A percentile compares a stretch with the other conserved stretches of the same genome.
Evolutionary conservation across 2,113 vertebrate species (phyloP).

Genomic region (Falco punctatus): DNA sequence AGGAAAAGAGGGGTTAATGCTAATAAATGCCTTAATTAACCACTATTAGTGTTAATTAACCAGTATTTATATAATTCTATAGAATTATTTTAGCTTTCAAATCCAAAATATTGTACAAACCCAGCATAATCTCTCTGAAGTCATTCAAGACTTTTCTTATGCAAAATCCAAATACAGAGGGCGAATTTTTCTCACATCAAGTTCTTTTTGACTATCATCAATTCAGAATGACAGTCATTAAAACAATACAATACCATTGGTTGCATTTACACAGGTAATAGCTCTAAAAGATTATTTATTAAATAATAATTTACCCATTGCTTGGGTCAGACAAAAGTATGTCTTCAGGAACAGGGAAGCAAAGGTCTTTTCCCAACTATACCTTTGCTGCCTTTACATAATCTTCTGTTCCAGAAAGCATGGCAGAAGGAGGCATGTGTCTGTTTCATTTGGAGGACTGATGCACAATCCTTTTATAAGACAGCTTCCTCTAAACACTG

Average conservation of each 20-base stretch:
- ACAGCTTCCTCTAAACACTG: neutral
- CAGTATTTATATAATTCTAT: neutral
- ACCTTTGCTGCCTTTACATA: neutral
- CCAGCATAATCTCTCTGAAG: neutral
- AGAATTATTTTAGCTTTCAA: neutral
- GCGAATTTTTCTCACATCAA: neutral
- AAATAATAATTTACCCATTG: neutral
- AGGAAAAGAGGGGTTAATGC: neutral
- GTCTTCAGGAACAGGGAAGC: neutral
- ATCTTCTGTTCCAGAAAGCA: neutral
- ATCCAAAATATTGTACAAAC: neutral
- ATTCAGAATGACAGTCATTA: neutral
- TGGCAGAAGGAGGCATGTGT: accelerated
- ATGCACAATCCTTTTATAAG: neutral
- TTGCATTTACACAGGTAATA: neutral
- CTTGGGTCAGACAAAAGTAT: neutral
- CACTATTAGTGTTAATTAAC: neutral
- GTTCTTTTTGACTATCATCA: neutral
- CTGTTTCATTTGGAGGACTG: neutral
- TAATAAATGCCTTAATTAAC: neutral
- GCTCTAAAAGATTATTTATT: neutral
- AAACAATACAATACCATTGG: neutral
- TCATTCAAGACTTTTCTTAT: neutral
- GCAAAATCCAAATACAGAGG: neutral
- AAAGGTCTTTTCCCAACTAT: neutral